phyloP scores from a whole-genome alignment of 2,797 vertebrate genomes.

The Dallia pectoralis region DNA sequence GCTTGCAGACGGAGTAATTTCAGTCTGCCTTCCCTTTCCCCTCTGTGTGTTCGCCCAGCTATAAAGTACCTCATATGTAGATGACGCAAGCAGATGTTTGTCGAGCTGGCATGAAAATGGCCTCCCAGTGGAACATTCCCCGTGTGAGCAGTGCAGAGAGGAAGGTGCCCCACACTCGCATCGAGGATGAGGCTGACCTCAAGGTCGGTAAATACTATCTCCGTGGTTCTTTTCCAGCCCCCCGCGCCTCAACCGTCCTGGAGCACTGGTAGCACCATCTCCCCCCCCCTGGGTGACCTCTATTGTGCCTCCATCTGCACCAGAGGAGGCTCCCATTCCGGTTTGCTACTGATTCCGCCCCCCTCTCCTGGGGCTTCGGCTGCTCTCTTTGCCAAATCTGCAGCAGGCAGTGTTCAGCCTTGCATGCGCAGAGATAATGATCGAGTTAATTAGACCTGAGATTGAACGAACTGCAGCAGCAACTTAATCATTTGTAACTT shows the following conservation, averaged over 20 bases:
- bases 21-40: neutral
- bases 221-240: conserved; percentile 4
- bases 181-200: conserved; percentile 77
- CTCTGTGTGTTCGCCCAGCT: neutral
- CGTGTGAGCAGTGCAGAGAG: conserved; percentile 64
- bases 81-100: conserved; percentile 61
- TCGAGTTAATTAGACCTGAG: conserved; percentile 84
- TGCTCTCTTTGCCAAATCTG: conserved; percentile 70
- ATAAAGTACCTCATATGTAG: conserved; percentile 53
- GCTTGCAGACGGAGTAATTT: neutral
- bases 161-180: conserved; percentile 77
- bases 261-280: conserved; percentile 26
- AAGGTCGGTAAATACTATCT: conserved; percentile 65
- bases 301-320: conserved; percentile 45
- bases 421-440: conserved; percentile 80
- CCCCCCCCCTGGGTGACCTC: conserved; percentile 38
- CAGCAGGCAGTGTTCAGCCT: conserved; percentile 77
- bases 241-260: neutral
- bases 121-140: conserved; percentile 54
- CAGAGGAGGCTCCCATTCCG: conserved; percentile 57
- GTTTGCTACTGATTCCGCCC: conserved; percentile 53
- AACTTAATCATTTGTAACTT: conserved; percentile 84
- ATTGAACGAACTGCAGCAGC: conserved; percentile 79
- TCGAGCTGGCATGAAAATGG: conserved; percentile 65
- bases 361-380: conserved; percentile 64